Base-by-base conservation (phyloP, 92 coral and sea anemone species). In the Epizoanthus ramosus region DNA sequence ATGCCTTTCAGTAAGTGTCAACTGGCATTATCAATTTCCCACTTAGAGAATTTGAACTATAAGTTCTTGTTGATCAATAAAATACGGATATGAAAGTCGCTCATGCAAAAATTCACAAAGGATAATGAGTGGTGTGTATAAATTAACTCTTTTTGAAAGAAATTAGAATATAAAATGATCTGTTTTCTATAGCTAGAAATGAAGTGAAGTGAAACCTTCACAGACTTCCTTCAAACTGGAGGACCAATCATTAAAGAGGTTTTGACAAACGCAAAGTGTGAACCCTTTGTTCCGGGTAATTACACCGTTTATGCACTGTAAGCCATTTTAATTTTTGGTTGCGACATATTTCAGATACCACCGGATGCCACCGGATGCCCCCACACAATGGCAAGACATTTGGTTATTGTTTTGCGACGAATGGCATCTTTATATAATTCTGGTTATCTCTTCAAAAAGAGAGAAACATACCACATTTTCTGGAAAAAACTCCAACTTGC, bases 231-330 rank as follows among this genome's bases (percentile, higher is more conserved):
- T 39, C n/a, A 45, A 8, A 39, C 43, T 71, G 22, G 75, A 54
- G 8, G 57, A 14, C 54, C 56, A 71, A 47, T 47, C 45, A 28
- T 54, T 54, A 8, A 53, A 15, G 35, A n/a, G 22, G 16, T 12
- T 31, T 31, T 22, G 65, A 53, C 79, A 74, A 74, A 8, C 0
- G 37, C 79, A 23, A 73, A 64, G 79, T 54, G 79, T 23, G 47
- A 54, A 16, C 5, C 61, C 10, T 74, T 74, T 25, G 39, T 54
- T 18, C 21, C 22, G 17, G 5, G 59, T 74, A 54, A 73, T 53
- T 53, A 22, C 39, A 18, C 63, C 47, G 59, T 8, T 24, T 8
- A 5, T 28, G 37, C 10, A 21, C 37, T 22, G 16, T 10, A 47
- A 47, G 0, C 53, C 10, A 47, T 47, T 47, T 47, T 1, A 47